Conservation (phyloP, 2,797 vertebrate genomes). For the Myripristis murdjan region DNA sequence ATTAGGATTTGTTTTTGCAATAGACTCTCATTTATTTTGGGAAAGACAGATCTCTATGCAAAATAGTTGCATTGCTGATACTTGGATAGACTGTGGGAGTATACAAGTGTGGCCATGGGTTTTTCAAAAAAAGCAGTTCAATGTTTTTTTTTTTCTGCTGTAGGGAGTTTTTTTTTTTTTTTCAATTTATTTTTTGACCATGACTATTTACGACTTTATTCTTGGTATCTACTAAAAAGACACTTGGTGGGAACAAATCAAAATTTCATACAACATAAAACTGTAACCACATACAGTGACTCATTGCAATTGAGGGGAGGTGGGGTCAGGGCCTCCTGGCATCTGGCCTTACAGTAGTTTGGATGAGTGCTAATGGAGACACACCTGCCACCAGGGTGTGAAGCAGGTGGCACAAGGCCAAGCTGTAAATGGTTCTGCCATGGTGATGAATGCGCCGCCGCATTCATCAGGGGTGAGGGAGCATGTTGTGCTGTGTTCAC, state of each 20-base stretch:
- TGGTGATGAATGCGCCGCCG: slow-evolving; percentile 69
- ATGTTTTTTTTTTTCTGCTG: slow-evolving; percentile 24
- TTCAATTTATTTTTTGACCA: slow-evolving; percentile 23
- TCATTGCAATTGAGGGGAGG: slow-evolving; percentile 29
- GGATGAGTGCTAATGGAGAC: slow-evolving; percentile 60
- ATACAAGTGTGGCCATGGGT: too few relatives aligned
- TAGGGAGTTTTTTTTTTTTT: slow-evolving; percentile 33
- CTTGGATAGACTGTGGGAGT: too few relatives aligned
- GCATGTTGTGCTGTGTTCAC: slow-evolving; percentile 45
- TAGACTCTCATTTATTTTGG: slow-evolving; percentile 26
- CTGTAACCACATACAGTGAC: neutral
- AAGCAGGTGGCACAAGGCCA: slow-evolving; percentile 68
- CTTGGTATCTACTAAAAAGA: slow-evolving; percentile 5
- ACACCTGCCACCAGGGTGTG: slow-evolving; percentile 50
- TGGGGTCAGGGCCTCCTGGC: slow-evolving; percentile 37
- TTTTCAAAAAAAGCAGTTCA: neutral
- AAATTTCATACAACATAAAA: slow-evolving; percentile 4
- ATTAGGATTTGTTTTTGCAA: slow-evolving; percentile 9
- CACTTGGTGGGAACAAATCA: neutral
- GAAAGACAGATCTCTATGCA: slow-evolving; percentile 9
- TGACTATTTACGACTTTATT: slow-evolving; percentile 20
- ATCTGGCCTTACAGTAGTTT: slow-evolving; percentile 26
- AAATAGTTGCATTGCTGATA: slow-evolving; percentile 23
- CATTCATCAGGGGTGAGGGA: slow-evolving; percentile 52
- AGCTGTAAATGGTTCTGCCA: slow-evolving; percentile 57